Percentiles rank a stretch among this genome's conserved stretches.
phyloP scores from a whole-genome alignment of 1,140 invertebrate genomes.

The Diabrotica undecimpunctata region DNA sequence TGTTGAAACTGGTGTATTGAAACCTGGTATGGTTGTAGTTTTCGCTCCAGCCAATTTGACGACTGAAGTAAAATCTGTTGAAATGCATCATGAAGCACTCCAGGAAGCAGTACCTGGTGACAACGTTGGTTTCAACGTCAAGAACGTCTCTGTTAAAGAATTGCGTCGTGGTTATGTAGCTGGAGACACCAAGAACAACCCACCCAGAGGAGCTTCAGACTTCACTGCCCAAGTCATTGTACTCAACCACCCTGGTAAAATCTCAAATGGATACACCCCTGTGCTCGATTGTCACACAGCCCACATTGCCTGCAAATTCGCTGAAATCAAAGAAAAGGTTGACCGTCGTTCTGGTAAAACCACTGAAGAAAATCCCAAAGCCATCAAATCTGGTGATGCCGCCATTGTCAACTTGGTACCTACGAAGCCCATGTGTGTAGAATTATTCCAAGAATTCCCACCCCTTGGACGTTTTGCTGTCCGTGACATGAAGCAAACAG shows the following conservation, averaged over 20 bases:
- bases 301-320: slow-evolving; percentile 93
- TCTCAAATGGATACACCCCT: slow-evolving; percentile 86
- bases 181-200: slow-evolving; percentile 85
- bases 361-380: slow-evolving; percentile 72
- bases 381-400: slow-evolving; percentile 92
- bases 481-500: slow-evolving; percentile 98
- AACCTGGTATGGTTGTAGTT: slow-evolving; percentile 89
- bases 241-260: slow-evolving; percentile 90
- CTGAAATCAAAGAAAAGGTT: slow-evolving; percentile 88
- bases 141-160: slow-evolving; percentile 94
- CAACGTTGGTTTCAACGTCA: slow-evolving; percentile 95
- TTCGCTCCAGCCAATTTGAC: slow-evolving; percentile 85
- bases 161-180: slow-evolving; percentile 86
- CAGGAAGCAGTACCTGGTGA: slow-evolving; percentile 84
- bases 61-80: slow-evolving; percentile 95
- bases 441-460: slow-evolving; percentile 93
- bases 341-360: slow-evolving; percentile 88
- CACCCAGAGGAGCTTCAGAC: slow-evolving; percentile 76
- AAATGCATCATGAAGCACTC: slow-evolving; percentile 93
- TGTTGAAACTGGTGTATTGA: slow-evolving; percentile 93
- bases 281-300: slow-evolving; percentile 93
- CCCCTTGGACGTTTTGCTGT: slow-evolving; percentile 96
- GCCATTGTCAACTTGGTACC: slow-evolving; percentile 90
- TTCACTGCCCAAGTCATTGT: slow-evolving; percentile 89
- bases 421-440: slow-evolving; percentile 94